Conservation (phyloP, 2,797 vertebrate species). For the Anableps anableps region DNA sequence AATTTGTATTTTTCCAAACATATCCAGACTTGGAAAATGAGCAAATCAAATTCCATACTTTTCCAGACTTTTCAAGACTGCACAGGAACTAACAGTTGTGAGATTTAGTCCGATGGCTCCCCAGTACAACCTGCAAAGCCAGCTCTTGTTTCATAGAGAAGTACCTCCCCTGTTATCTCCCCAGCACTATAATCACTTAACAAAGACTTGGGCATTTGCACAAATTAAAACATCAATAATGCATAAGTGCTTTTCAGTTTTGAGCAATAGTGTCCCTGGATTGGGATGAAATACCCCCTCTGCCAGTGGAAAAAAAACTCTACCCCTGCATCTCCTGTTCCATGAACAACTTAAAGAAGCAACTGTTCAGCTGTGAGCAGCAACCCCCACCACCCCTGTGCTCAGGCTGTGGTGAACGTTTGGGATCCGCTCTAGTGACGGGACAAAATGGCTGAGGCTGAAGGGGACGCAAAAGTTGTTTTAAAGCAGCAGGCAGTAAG, state of each 20-base stretch:
- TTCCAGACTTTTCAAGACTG: neutral
- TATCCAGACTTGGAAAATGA: neutral
- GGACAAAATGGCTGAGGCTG: conserved; percentile 68
- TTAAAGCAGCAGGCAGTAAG: conserved; percentile 72
- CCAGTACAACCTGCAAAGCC: conserved; percentile 69
- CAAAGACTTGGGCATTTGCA: conserved; percentile 88
- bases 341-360: conserved; percentile 55
- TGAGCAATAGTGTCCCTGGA: conserved; percentile 80
- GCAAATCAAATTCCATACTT: neutral
- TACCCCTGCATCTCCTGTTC: conserved; percentile 56
- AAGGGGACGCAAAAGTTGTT: conserved; percentile 68
- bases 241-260: conserved; percentile 87
- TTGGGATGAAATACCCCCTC: conserved; percentile 73
- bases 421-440: conserved; percentile 58
- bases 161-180: conserved; percentile 84
- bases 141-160: conserved; percentile 83
- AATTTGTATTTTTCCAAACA: neutral
- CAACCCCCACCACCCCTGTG: conserved; percentile 8
- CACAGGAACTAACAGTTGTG: conserved; percentile 58
- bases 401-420: conserved; percentile 55
- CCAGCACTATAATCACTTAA: conserved; percentile 87
- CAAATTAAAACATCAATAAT: conserved; percentile 92
- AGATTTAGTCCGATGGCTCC: conserved; percentile 75
- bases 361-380: conserved; percentile 43
- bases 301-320: conserved; percentile 53